These are phyloP conservation scores for Desmophyllum pertusum DNA, from an alignment of 92 coral and sea anemone genomes.

Conservation along the genomic window DNA sequence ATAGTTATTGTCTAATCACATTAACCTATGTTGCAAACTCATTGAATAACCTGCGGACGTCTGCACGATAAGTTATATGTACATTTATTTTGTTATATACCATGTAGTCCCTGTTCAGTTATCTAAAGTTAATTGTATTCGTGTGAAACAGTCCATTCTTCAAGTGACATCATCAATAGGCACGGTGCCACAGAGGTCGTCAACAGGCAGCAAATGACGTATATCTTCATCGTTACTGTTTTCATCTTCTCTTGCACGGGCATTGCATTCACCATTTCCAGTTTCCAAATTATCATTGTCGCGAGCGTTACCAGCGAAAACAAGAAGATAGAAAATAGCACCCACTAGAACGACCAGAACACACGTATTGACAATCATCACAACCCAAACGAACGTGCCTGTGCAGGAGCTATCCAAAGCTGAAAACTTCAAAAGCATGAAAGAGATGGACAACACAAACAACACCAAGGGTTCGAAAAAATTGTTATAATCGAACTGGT, in stretches of 20 bases:
- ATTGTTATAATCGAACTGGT: conserved; percentile 34
- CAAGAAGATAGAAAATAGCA: conserved; percentile 29
- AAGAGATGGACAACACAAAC: conserved; percentile 60
- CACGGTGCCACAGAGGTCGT: not conserved
- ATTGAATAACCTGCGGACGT: not conserved
- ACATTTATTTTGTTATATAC: not conserved
- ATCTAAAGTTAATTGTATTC: not conserved
- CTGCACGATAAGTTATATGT: not conserved
- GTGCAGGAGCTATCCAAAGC: conserved; percentile 35
- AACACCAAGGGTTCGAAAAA: conserved; percentile 50
- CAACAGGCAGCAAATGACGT: not conserved
- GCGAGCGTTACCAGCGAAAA: not conserved
- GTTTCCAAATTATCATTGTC: not conserved
- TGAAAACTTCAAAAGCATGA: conserved; percentile 58
- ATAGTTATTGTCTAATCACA: not conserved
- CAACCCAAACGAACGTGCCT: conserved; percentile 43
- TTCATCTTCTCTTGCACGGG: not conserved
- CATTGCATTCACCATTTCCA: not conserved
- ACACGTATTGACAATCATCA: conserved; percentile 41
- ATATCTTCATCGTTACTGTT: not conserved
- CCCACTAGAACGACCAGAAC: conserved; percentile 31
- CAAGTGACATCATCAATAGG: not conserved
- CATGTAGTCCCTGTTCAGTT: not conserved
- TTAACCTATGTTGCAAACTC: no score
- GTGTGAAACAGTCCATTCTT: no score